These are phyloP conservation scores for Halichoerus grypus DNA, from an alignment of 2,113 vertebrate species.

Conservation along the genomic window DNA sequence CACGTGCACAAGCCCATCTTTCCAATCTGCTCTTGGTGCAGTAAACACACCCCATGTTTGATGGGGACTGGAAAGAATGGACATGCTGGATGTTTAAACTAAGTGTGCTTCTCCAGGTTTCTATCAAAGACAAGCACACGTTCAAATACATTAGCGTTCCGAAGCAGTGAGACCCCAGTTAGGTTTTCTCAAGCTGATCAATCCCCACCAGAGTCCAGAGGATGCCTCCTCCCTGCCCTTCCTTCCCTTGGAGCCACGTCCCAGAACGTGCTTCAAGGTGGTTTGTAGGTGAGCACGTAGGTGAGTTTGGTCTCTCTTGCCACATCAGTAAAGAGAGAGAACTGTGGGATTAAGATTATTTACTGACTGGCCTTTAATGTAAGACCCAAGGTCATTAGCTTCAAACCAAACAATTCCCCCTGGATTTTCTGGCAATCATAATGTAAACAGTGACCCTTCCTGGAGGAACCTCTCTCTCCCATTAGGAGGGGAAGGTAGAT, in stretches of 20 bases:
- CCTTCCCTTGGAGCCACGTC: too few relatives aligned
- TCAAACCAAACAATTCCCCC: not conserved
- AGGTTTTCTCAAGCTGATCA: not conserved
- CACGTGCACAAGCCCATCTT: fast-evolving
- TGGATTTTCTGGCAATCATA: not conserved
- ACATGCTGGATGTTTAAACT: not conserved
- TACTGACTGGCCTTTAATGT: fast-evolving
- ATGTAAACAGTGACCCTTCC: not conserved
- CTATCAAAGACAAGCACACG: not conserved
- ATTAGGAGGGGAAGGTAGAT: not conserved
- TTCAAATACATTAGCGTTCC: fast-evolving
- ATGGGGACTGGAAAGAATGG: not conserved
- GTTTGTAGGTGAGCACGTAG: fast-evolving
- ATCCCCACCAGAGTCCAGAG: not conserved
- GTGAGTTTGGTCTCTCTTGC: fast-evolving
- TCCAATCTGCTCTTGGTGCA: fast-evolving
- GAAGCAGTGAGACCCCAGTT: fast-evolving
- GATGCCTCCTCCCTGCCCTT: not conserved
- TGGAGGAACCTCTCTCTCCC: fast-evolving
- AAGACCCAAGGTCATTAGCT: not conserved
- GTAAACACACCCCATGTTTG: fast-evolving
- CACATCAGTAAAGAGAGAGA: fast-evolving
- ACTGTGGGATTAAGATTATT: fast-evolving
- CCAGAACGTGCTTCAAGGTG: too few relatives aligned
- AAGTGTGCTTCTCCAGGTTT: too few relatives aligned